phyloP scores from a whole-genome alignment of 2,113 vertebrate species.

The Pseudonaja textilis region DNA sequence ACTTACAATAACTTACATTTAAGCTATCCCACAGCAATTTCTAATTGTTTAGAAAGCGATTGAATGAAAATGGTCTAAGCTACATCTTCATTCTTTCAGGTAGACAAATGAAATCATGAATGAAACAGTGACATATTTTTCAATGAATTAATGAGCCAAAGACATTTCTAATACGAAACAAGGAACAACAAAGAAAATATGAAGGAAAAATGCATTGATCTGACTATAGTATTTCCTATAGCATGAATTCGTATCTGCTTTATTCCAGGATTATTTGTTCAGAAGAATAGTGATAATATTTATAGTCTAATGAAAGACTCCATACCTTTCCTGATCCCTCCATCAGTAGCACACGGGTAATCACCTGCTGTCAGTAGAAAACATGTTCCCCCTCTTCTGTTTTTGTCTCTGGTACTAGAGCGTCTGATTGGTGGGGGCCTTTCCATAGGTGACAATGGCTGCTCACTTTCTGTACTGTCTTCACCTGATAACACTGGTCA shows the following conservation, averaged over 20 bases:
- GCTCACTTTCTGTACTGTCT: constrained; percentile 92
- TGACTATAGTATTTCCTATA: constrained; percentile 54
- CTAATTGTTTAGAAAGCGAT: constrained; percentile 30
- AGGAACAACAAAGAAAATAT: constrained; percentile 32
- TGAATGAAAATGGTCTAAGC: constrained; percentile 42
- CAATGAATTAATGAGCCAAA: constrained; percentile 23
- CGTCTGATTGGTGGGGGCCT: constrained; percentile 87
- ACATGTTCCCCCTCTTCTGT: constrained; percentile 87
- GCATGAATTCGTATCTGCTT: constrained; percentile 48
- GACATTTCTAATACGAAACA: constrained; percentile 48
- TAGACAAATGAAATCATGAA: constrained; percentile 43
- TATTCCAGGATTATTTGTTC: constrained; percentile 48
- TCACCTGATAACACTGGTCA: constrained; percentile 89
- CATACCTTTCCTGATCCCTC: constrained; percentile 89
- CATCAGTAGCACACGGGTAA: constrained; percentile 89
- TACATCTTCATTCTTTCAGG: constrained; percentile 30
- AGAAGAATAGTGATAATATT: constrained; percentile 57
- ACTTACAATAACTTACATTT: constrained; percentile 6
- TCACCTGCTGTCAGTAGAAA: constrained; percentile 94
- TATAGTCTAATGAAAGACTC: constrained; percentile 69
- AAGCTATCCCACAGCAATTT: constrained; percentile 31
- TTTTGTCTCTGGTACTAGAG: constrained; percentile 91
- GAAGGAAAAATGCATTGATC: constrained; percentile 47
- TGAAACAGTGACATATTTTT: constrained; percentile 54
- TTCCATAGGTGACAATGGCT: constrained; percentile 89